Percentiles rank a stretch among this genome's conserved stretches.
Evolutionary conservation across 2,888 invertebrate genomes (phyloP).

Genomic region (Drosophila neotestacea): DNA sequence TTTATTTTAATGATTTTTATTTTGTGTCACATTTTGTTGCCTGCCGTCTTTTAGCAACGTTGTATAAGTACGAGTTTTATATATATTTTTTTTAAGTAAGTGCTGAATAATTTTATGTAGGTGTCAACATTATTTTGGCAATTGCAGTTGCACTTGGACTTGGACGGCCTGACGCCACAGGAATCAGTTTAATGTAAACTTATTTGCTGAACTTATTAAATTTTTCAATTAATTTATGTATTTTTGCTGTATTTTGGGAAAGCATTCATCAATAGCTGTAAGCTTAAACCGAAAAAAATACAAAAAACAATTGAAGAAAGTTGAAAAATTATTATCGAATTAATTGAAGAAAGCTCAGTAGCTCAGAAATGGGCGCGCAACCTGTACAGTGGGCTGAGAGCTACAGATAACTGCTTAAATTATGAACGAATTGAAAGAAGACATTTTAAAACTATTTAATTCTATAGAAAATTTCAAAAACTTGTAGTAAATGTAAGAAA

Average conservation of each 20-base stretch:
- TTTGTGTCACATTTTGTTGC: slow-evolving; percentile 66
- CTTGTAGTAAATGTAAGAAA: too few species aligned
- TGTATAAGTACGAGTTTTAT: slow-evolving; percentile 43
- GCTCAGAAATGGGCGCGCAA: slow-evolving; percentile 33
- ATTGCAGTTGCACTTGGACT: slow-evolving; percentile 55
- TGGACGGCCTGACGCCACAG: slow-evolving; percentile 68
- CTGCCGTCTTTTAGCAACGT: slow-evolving; percentile 64
- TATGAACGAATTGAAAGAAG: background rate
- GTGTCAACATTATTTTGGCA: slow-evolving; percentile 50
- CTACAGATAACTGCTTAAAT: background rate
- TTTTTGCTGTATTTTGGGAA: slow-evolving; percentile 32
- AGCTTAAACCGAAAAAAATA: slow-evolving; percentile 39
- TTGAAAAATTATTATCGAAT: slow-evolving; percentile 54
- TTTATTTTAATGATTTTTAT: slow-evolving; percentile 17
- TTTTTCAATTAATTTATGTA: slow-evolving; percentile 13
- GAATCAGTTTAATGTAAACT: slow-evolving; percentile 48
- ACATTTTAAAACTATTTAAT: too few species aligned
- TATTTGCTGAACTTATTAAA: slow-evolving; percentile 46
- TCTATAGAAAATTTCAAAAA: too few species aligned
- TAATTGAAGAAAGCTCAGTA: slow-evolving; percentile 1
- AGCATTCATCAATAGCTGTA: slow-evolving; percentile 37
- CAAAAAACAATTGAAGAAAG: slow-evolving; percentile 43
- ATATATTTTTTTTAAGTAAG: slow-evolving; percentile 14
- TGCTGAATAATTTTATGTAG: slow-evolving; percentile 54
- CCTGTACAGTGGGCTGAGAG: slow-evolving; percentile 51